Percentiles rank a stretch among this genome's conserved stretches.
Conservation (phyloP, 2,888 invertebrate species). For the Lepeophtheirus nordmannii region DNA sequence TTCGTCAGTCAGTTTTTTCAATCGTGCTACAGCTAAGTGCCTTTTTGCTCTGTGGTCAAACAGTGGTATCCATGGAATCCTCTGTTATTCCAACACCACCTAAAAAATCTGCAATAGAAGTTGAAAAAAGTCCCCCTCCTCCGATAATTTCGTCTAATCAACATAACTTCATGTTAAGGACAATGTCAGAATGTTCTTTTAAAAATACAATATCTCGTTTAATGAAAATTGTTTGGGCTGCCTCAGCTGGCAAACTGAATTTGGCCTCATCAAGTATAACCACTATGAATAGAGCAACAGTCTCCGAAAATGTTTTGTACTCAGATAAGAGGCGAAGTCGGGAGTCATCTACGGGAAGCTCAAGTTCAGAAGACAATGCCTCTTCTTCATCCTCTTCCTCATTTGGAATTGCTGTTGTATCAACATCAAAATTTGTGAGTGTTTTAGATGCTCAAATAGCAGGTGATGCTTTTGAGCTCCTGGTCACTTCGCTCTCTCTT, state of each 20-base stretch:
- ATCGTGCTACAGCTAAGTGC: conserved; percentile 36
- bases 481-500: conserved; percentile 36
- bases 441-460: conserved; percentile 26
- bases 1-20: conserved; percentile 37
- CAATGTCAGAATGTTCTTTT: conserved; percentile 35
- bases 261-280: conserved; percentile 30
- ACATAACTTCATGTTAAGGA: conserved; percentile 27
- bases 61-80: conserved; percentile 25
- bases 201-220: conserved; percentile 34
- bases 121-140: conserved; percentile 25
- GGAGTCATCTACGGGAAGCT: conserved; percentile 18
- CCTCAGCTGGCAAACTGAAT: conserved; percentile 37
- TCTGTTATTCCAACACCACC: conserved; percentile 26
- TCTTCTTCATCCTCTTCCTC: background rate
- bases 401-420: conserved; percentile 11
- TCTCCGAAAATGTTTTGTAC: conserved; percentile 25
- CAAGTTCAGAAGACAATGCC: background rate
- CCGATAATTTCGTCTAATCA: conserved; percentile 28
- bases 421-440: background rate
- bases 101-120: conserved; percentile 27
- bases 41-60: conserved; percentile 35
- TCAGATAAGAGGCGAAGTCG: conserved; percentile 19
- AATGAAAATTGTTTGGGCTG: conserved; percentile 38
- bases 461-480: conserved; percentile 35
- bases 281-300: conserved; percentile 11